phyloP scores from a whole-genome alignment of 2,113 vertebrate genomes.

The Carassius gibelio region DNA sequence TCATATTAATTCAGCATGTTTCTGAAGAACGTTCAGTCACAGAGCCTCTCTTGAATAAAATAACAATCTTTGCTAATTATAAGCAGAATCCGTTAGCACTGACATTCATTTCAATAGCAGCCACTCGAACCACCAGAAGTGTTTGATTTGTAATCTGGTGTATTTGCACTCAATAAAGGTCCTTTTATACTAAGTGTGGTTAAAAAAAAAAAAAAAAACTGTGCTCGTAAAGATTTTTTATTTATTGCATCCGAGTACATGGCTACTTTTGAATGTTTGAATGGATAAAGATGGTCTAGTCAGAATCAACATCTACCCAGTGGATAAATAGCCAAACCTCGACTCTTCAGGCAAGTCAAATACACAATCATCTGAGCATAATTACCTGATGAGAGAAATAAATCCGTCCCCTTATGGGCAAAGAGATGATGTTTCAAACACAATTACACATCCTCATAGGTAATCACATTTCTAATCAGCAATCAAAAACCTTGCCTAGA shows the following conservation, averaged over 20 bases:
- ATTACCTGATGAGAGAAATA: not conserved
- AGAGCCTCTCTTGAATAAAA: conserved; percentile 1
- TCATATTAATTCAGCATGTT: not conserved
- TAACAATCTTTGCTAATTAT: not conserved
- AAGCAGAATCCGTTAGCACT: not conserved
- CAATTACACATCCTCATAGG: conserved; percentile 1
- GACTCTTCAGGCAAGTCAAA: not conserved
- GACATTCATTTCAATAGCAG: not conserved
- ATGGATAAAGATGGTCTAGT: not conserved
- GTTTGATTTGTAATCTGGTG: not conserved
- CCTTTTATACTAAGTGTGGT: not conserved
- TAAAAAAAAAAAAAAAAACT: too few relatives aligned
- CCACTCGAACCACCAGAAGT: not conserved
- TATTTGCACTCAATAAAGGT: not conserved
- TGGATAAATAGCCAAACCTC: not conserved
- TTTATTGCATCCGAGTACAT: not conserved
- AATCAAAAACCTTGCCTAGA: not conserved
- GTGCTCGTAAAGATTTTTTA: not conserved
- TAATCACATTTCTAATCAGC: not conserved
- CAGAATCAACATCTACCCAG: not conserved
- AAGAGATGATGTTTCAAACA: not conserved
- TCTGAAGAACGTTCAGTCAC: not conserved
- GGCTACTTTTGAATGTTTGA: not conserved
- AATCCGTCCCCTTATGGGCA: not conserved
- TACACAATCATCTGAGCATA: not conserved